phyloP scores from a whole-genome alignment of 2,797 vertebrate species.

The Myotis myotis region DNA sequence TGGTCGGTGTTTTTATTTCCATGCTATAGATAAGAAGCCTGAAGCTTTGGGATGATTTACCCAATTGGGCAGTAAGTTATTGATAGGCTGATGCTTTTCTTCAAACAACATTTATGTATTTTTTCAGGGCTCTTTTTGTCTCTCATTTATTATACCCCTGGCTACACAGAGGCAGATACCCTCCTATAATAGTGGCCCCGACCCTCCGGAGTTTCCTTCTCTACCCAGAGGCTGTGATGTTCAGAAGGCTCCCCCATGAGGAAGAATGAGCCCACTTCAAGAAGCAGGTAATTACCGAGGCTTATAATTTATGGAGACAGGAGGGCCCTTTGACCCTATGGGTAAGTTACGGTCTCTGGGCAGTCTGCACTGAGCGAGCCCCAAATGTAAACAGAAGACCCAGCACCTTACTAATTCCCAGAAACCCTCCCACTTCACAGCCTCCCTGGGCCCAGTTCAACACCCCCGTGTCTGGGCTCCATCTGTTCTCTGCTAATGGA shows the following conservation, averaged over 20 bases:
- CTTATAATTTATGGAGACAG: neutral
- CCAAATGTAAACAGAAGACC: neutral
- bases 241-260: neutral
- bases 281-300: rapidly evolving
- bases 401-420: neutral
- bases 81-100: neutral
- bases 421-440: neutral
- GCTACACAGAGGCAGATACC: rapidly evolving
- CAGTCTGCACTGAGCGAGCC: rapidly evolving
- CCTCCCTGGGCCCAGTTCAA: neutral
- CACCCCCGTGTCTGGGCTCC: neutral
- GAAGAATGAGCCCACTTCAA: neutral
- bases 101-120: neutral
- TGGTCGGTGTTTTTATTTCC: neutral
- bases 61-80: too few species aligned
- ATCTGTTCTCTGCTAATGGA: constrained; percentile 57
- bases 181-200: neutral
- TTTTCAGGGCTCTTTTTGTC: too few species aligned
- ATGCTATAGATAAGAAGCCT: neutral
- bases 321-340: neutral
- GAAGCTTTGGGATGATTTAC: too few species aligned
- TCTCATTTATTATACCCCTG: neutral
- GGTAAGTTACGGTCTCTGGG: neutral
- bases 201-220: neutral
- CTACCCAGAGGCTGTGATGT: neutral